Base-by-base conservation (phyloP, 2,113 vertebrate genomes). In the Triplophysa tibetana region DNA sequence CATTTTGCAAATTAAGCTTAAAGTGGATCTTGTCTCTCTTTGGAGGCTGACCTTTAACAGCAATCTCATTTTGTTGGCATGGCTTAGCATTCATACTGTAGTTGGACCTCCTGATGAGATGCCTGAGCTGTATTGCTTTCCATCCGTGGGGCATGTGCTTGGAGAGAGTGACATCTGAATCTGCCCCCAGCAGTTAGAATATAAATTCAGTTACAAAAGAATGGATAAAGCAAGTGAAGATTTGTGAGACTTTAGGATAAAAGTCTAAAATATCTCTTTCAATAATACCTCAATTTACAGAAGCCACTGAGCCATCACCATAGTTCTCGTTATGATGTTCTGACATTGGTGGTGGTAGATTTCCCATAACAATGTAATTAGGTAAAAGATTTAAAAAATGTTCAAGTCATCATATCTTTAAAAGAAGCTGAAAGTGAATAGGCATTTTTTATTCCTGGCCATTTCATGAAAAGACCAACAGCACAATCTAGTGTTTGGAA, bases 401-500 rank as follows among this genome's bases (percentile, higher is more conserved):
- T 58, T 19, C 24, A 29, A 29, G 11, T 50, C 48, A 52, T 58
- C 54, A 21, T 16, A 16, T 58, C n/a, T 58, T 9, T 58, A 58
- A 9, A 58, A 19, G 52, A 8, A 8, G 19, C 19, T 58, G 54
- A 21, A 58, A n/a, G 2, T 8, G 19, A 58, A 2, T 2, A 8
- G 24, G 24, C 24, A 24, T 52, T 56, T 58, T 56, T 58, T 33
- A 14, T 14, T n/a, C 16, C 9, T 65, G 64, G 24, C 43, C 17
- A 45, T 63, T 56, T 23, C 26, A 61, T 61, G 33, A 29, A 63
- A 66, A 72, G 23, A 41, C 10, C 82, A 78, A 81, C 52, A 74
- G 73, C 70, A 64, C 82, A 56, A 75, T 78, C 79, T 84, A 81
- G 62, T 73, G 82, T 78, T 56, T 43, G 72, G 48, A 78, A 54